Base-by-base conservation (phyloP, 2,888 invertebrate genomes). In the Hydriomena furcata region DNA sequence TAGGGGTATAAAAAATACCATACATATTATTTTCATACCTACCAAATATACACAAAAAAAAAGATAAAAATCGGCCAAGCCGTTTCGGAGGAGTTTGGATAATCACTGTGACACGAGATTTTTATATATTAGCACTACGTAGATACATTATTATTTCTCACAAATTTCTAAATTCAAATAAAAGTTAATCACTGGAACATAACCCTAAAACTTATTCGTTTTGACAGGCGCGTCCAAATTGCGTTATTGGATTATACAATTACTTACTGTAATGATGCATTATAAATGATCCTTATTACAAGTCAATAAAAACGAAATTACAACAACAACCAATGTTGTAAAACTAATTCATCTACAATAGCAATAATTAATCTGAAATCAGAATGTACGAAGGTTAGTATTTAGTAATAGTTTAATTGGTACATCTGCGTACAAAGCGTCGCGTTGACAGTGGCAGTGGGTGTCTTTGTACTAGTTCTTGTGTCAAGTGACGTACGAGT, bases 291-390 rank as follows among this genome's bases (percentile, higher is more conserved):
- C 30, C 38, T 43, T 44, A 47, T 17, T 0, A 0, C 32, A 12
- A 7, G 0, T 1, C 4, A 27, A 10, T 35, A 43, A 10, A 8
- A 30, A 1, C 1, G 8, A 34, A 24, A 34, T 4, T 40, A 6
- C 1, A 7, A 12, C 10, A 43, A 30, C 12, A 20, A 8, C 17
- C 21, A 31, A 11, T 6, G 11, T 60, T 32, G 63, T 58, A 23
- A 50, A 7, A 58, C 56, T 67, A 60, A 68, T 63, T 60, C 65
- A 67, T 55, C 65, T 65, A 82, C 82, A 82, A 82, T 79, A 73
- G 76, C 71, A 72, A 77, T 79, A 82, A 83, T 82, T 82, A 82
- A 82, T 81, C 70, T 73, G 61, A 56, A 70, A 68, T 74, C 72
- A 73, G 72, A 66, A 48, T 53, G 52, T 37, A 51, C 34, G 53